These are phyloP conservation scores for Scelioninae gen. 2 DNA, from an alignment of 2,888 invertebrate genomes.

Conservation along the genomic window DNA sequence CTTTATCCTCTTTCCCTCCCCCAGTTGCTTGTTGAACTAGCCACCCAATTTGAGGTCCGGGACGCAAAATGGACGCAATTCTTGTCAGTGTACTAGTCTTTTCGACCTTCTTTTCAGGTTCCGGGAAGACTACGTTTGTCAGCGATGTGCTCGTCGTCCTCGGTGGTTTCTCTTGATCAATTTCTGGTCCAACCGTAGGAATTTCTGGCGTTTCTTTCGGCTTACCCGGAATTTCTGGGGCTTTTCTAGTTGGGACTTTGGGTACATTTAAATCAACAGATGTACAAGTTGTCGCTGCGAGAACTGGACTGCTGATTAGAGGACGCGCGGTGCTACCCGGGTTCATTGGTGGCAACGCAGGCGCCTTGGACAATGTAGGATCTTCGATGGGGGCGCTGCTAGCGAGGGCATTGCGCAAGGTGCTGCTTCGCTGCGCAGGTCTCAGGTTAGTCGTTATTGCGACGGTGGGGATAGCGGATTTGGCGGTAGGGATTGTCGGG, in stretches of 20 bases:
- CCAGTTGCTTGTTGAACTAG: conserved; percentile 77
- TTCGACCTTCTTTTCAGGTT: conserved; percentile 71
- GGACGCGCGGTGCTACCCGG: conserved; percentile 81
- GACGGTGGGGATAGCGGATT: conserved; percentile 78
- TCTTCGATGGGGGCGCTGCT: conserved; percentile 44
- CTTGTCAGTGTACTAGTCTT: conserved; percentile 80
- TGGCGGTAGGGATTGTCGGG: conserved; percentile 76
- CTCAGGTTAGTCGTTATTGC: conserved; percentile 71
- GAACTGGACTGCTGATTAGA: conserved; percentile 87
- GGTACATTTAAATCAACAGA: conserved; percentile 84
- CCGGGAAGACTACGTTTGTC: conserved; percentile 62
- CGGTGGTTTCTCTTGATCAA: conserved; percentile 58
- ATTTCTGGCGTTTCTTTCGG: conserved; percentile 78
- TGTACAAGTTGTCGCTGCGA: conserved; percentile 88
- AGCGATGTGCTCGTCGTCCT: conserved; percentile 68
- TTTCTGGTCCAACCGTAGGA: conserved; percentile 19
- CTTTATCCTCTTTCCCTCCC: conserved; percentile 66
- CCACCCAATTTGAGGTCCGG: conserved; percentile 67
- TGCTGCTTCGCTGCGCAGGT: conserved; percentile 64
- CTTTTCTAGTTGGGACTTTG: conserved; percentile 76
- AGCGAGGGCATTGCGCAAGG: conserved; percentile 59
- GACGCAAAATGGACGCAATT: conserved; percentile 82
- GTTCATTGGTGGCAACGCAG: conserved; percentile 81
- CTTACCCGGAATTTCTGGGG: conserved; percentile 78
- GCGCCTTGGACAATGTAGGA: conserved; percentile 65